Base-by-base conservation (phyloP, 2,797 vertebrate species). In the Pampus argenteus region DNA sequence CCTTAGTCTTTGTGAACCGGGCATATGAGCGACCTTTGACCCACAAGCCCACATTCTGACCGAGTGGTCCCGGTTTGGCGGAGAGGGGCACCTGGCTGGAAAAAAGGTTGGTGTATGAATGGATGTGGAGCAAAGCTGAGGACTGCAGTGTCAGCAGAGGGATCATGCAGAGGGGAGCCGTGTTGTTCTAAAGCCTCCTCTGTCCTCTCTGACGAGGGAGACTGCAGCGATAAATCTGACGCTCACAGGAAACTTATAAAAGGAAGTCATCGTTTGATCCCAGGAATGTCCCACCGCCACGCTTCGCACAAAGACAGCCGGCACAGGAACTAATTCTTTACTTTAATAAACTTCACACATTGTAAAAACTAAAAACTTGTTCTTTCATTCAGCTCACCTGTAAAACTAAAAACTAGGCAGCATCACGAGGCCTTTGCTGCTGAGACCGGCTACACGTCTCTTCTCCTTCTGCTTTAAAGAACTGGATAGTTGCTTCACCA, bases 21-120 rank as follows among this genome's bases (percentile, higher is more conserved):
- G 62, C 61, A 61, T 40, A 60, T 8, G 8, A 51, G 52, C 57
- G 60, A 89, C 88, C 91, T 88, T 66, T 86, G 87, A 93, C 91
- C 89, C 29, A 3, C 0, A 54, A 70, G 57, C 54, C 58, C 65
- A 61, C 54, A 31, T 55, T 76, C 17, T 52, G 60, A 71, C 52
- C 2, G 22, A 66, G 38, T 18, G 9, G 23, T 20, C 42, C 54
- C 10, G 47, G 71, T 9, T 38, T 1, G 22, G 60, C 2, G 10
- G 58, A 29, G 60, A 42, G 74, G 48, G 80, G 55, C 72, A 85
- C 74, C 78, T 75, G 86, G 78, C 59, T 44, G 58, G 73, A 50
- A 48, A 34, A 52, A 28, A 20, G 59, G 59, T 57, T n/a, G 38
- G 45, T 28, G 49, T 55, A 66, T 72, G 71, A 76, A 72, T 60